Base-by-base conservation (phyloP, 2,113 vertebrate species). In the Kobus ellipsiprymnus region DNA sequence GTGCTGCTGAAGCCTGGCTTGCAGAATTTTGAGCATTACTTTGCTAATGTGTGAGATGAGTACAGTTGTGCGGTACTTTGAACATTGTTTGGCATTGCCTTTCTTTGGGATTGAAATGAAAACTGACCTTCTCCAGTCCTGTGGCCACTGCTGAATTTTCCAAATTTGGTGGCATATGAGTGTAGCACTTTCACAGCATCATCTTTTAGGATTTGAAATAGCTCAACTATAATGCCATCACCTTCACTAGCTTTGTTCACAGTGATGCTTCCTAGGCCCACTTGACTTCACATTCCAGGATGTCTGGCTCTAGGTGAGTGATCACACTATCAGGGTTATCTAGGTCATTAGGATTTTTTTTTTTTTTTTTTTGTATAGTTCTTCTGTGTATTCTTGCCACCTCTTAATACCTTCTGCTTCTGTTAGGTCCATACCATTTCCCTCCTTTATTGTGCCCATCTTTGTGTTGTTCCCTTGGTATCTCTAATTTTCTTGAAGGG, bases 1-100 rank as follows among this genome's bases (percentile, higher is more conserved):
- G 7, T 64, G 19, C 33, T 64, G 16, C 16, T n/a, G 62, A 64
- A 64, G 62, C 33, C 16, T 64, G 62, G 33, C 33, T 64, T 64
- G 62, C 7, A 64, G 62, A 67, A 11, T 11, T 36, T 67, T 5
- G 64, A 36, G 33, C 17, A 67, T 67, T 36, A 36, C 8, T 71
- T 71, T 71, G n/a, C 8, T 71, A 36, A 36, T 1, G 1, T 36
- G n/a, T 36, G n/a, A 71, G 17, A 71, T 36, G n/a, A 71, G n/a
- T 71, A 21, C 9, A 21, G 1, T 11, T 36, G 17, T 71, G 17
- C 0, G 0, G 64, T 71, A 21, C 8, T 71, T 36, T 71, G 64
- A 71, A 2, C 17, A 36, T 36, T 67, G 2, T 36, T 36, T 67
- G n/a, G 33, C n/a, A 67, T 67, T 67, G n/a, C 33, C 17, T 67